phyloP scores from a whole-genome alignment of 2,888 invertebrate species.

The Tenthredo amoena region DNA sequence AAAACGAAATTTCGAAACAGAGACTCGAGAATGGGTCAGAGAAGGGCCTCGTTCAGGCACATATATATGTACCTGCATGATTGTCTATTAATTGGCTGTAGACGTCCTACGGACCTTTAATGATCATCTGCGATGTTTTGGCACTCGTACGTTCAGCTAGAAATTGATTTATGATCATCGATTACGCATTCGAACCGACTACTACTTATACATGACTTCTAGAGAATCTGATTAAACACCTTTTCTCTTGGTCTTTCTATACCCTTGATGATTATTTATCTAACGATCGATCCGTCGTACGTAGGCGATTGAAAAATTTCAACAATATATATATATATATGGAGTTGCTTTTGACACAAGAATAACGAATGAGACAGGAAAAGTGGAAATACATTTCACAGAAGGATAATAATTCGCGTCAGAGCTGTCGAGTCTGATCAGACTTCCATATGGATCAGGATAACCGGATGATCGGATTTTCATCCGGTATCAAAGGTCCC shows the following conservation, averaged over 20 bases:
- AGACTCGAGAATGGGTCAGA: conserved; percentile 24
- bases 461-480: neutral
- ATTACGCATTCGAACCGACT: neutral
- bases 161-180: conserved; percentile 22
- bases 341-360: neutral
- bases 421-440: neutral
- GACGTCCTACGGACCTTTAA: neutral
- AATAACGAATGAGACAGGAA: neutral
- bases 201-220: neutral
- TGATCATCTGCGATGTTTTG: neutral
- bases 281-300: neutral
- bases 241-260: neutral
- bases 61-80: neutral
- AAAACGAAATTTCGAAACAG: neutral
- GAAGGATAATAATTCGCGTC: neutral
- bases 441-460: neutral
- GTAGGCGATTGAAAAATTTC: neutral
- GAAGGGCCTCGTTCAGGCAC: conserved; percentile 21
- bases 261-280: neutral
- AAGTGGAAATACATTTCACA: neutral
- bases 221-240: neutral
- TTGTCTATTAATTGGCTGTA: conserved; percentile 30
- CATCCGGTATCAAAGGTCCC: neutral
- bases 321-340: neutral
- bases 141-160: neutral